These are phyloP conservation scores for Chrysemys picta DNA, from an alignment of 2,113 vertebrate species.

Conservation along the genomic window DNA sequence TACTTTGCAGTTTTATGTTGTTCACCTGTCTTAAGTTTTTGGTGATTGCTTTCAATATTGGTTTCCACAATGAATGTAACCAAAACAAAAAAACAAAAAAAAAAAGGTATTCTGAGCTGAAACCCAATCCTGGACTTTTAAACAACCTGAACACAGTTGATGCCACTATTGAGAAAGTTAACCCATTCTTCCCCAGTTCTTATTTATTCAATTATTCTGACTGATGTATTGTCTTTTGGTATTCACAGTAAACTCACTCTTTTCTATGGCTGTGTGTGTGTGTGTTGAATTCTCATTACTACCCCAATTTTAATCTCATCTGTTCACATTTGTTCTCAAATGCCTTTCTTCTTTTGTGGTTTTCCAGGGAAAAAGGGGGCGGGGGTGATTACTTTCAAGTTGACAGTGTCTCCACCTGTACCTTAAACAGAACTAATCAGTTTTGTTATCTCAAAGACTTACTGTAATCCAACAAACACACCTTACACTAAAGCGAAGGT, in stretches of 20 bases:
- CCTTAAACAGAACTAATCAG: background rate
- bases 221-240: background rate
- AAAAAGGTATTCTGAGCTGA: background rate
- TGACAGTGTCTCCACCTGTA: background rate
- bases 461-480: background rate
- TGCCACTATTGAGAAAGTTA: background rate
- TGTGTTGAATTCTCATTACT: background rate
- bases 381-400: background rate
- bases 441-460: background rate
- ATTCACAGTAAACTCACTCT: background rate
- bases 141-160: background rate
- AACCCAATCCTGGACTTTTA: background rate
- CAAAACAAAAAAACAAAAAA: background rate
- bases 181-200: background rate
- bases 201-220: background rate
- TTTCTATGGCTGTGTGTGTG: background rate
- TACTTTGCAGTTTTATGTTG: background rate
- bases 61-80: background rate
- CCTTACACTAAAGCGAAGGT: background rate
- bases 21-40: background rate
- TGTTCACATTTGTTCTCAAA: background rate
- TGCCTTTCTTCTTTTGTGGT: background rate
- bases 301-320: background rate
- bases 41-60: background rate
- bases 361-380: background rate